A percentile compares a stretch with the other conserved stretches of the same genome.
Conservation (phyloP, 2,113 vertebrate genomes). For the Mormoops blainvillei region DNA sequence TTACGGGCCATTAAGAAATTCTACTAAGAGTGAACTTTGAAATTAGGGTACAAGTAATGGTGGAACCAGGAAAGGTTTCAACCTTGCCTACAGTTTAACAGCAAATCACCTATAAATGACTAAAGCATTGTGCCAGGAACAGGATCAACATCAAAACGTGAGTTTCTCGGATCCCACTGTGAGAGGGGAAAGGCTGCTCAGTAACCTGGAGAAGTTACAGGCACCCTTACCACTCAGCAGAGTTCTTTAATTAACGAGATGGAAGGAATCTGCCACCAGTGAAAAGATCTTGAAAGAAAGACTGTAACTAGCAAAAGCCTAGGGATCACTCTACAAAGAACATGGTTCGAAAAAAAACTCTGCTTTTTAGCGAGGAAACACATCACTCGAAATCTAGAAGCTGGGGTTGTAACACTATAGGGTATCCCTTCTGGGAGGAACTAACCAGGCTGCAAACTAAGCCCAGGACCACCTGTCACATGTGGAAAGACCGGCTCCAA, state of each 20-base stretch:
- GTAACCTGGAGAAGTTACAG: neutral
- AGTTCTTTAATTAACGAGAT: neutral
- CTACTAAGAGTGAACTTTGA: neutral
- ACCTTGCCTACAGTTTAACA: neutral
- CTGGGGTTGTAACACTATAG: neutral
- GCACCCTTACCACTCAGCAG: neutral
- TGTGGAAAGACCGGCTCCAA: neutral
- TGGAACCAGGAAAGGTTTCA: neutral
- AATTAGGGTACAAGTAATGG: neutral
- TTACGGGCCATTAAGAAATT: neutral
- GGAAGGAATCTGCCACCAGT: neutral
- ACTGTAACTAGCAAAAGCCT: neutral
- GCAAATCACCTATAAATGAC: neutral
- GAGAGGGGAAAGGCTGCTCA: neutral
- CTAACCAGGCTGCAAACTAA: neutral
- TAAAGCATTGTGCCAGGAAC: neutral
- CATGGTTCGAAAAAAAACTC: neutral
- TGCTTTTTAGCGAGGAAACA: neutral
- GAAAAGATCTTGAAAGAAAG: conserved; percentile 22
- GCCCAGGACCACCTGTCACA: neutral
- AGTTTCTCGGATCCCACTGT: neutral
- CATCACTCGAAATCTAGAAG: neutral
- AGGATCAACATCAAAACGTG: neutral
- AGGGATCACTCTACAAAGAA: neutral
- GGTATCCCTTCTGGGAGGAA: neutral